Percentiles rank a stretch among this genome's conserved stretches.
Conservation (phyloP, 2,113 vertebrate genomes). For the Mastomys coucha region DNA sequence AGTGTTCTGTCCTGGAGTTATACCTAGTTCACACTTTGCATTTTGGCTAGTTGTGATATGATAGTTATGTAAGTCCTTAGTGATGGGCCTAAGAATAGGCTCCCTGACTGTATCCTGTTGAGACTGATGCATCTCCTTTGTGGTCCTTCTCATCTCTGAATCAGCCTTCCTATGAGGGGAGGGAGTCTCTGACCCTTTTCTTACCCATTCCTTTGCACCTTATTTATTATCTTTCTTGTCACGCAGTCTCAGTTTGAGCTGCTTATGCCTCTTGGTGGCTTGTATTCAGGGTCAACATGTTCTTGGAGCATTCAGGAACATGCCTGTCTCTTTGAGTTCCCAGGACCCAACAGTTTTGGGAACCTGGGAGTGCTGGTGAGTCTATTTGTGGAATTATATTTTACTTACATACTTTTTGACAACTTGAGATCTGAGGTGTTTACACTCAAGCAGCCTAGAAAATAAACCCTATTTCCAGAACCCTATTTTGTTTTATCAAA, state of each 20-base stretch:
- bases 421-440: neutral
- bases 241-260: neutral
- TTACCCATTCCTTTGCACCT: neutral
- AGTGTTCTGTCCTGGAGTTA: neutral
- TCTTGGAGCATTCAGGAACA: neutral
- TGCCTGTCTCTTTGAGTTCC: neutral
- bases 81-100: neutral
- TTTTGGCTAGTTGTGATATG: too few species aligned
- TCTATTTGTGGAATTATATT: neutral
- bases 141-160: neutral
- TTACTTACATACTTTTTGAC: neutral
- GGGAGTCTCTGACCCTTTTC: neutral
- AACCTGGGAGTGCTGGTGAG: neutral
- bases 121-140: neutral
- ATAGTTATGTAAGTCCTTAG: neutral
- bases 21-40: neutral
- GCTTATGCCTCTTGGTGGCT: neutral
- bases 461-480: neutral
- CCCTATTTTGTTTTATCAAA: neutral
- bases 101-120: neutral
- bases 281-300: fast-evolving
- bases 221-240: neutral
- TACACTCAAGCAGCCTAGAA: neutral
- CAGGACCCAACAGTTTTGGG: fast-evolving
- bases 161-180: neutral